These are phyloP conservation scores for Melanotaenia trifasciata DNA, from an alignment of 2,797 vertebrate genomes.

Conservation along the genomic window DNA sequence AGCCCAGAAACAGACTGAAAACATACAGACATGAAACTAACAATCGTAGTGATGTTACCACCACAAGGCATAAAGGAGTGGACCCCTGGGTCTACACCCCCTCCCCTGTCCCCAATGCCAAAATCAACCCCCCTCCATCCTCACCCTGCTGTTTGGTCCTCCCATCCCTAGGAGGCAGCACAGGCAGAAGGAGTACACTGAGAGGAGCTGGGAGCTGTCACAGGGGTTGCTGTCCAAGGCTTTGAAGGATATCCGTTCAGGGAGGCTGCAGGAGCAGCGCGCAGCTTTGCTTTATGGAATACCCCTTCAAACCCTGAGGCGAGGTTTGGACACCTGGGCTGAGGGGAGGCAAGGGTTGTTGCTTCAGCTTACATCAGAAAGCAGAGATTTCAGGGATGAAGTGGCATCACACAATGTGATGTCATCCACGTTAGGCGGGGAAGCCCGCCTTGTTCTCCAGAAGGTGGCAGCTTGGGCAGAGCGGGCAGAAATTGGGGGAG, in stretches of 20 bases:
- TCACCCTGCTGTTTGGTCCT: constrained; percentile 86
- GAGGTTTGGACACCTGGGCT: constrained; percentile 92
- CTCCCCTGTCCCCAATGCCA: constrained; percentile 85
- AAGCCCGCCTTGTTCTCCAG: constrained; percentile 93
- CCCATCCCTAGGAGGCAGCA: constrained; percentile 93
- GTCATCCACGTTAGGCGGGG: constrained; percentile 88
- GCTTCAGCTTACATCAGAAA: constrained; percentile 87
- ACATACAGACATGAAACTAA: constrained; percentile 76
- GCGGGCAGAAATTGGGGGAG: constrained; percentile 91
- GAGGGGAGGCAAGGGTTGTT: constrained; percentile 88
- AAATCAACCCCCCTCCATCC: constrained; percentile 90
- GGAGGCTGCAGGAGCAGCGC: constrained; percentile 97
- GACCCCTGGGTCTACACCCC: constrained; percentile 92
- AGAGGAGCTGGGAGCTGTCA: constrained; percentile 99
- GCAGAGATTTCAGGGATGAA: constrained; percentile 84
- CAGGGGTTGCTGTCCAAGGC: constrained; percentile 99
- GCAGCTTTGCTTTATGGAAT: constrained; percentile 99
- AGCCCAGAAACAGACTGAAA: constrained; percentile 87
- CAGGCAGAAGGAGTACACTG: constrained; percentile 96
- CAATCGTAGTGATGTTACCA: constrained; percentile 99
- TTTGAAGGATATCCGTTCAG: constrained; percentile 99
- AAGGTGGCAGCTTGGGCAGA: constrained; percentile 97
- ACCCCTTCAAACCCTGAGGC: constrained; percentile 95
- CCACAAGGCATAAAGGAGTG: constrained; percentile 99
- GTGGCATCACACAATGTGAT: constrained; percentile 62